Base-by-base conservation (phyloP, 1,140 invertebrate species). In the Oreohelix idahoensis region DNA sequence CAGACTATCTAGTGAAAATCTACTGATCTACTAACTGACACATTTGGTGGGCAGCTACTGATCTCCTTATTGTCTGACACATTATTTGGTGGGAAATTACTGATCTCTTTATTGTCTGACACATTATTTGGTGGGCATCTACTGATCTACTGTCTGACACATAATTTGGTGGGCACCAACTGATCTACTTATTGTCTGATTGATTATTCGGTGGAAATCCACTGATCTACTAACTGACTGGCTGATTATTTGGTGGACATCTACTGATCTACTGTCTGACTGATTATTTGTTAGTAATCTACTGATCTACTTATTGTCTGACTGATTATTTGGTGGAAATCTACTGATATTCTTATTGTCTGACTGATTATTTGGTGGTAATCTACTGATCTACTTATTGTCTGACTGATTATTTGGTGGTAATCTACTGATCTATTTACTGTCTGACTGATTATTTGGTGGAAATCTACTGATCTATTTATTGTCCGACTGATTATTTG, bases 11-110 rank as follows among this genome's bases (percentile, higher is more conserved):
- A 20, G 1, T 36, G 35, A n/a, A 23, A 23, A 32, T 76, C 74
- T 42, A 76, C 23, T 32, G 35, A 38, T 71, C 70, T 71, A 71
- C n/a, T n/a, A n/a, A n/a, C n/a, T n/a, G n/a, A n/a, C n/a, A n/a
- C n/a, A n/a, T n/a, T n/a, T n/a, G n/a, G n/a, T n/a, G n/a, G n/a
- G n/a, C n/a, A n/a, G n/a, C n/a, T n/a, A n/a, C n/a, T n/a, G n/a
- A n/a, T n/a, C n/a, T n/a, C n/a, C n/a, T n/a, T n/a, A n/a, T n/a
- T n/a, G n/a, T n/a, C n/a, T n/a, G n/a, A n/a, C n/a, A n/a, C n/a
- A 29, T 69, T 4, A n/a, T n/a, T n/a, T n/a, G n/a, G n/a, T n/a
- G n/a, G n/a, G n/a, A n/a, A n/a, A n/a, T n/a, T 75, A n/a, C 35
- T n/a, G n/a, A 42, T 36, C 42, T 45, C 5, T 8, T 45, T 15